These are phyloP conservation scores for Brenthis daphne DNA, from an alignment of 2,888 invertebrate genomes.

Conservation along the genomic window DNA sequence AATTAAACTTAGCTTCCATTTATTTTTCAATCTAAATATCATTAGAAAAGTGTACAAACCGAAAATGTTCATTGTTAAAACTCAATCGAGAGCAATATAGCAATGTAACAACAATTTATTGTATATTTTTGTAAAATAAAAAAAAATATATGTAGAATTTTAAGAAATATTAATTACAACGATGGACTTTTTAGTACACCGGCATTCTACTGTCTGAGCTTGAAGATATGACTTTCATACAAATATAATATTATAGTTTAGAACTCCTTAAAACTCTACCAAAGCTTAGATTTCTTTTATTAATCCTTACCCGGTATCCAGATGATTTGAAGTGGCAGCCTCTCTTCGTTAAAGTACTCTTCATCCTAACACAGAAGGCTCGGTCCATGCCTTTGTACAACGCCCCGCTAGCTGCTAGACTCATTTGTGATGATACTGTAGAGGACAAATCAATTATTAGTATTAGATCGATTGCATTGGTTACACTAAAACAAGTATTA, in stretches of 20 bases:
- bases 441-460: slow-evolving; percentile 40
- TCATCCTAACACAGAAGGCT: slow-evolving; percentile 98
- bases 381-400: slow-evolving; percentile 93
- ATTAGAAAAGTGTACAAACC: slow-evolving; percentile 69
- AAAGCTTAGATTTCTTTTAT: slow-evolving; percentile 9
- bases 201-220: too few relatives aligned
- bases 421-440: slow-evolving; percentile 93
- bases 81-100: too few relatives aligned
- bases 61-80: slow-evolving; percentile 60
- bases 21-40: slow-evolving; percentile 63
- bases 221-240: too few relatives aligned
- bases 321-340: slow-evolving; percentile 98
- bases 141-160: too few relatives aligned
- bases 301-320: slow-evolving; percentile 92
- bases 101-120: too few relatives aligned
- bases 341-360: slow-evolving; percentile 97
- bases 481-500: too few relatives aligned
- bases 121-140: too few relatives aligned
- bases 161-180: too few relatives aligned
- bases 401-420: slow-evolving; percentile 85
- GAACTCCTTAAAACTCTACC: slow-evolving; percentile 1
- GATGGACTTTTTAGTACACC: too few relatives aligned
- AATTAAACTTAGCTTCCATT: slow-evolving; percentile 79
- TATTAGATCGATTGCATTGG: too few relatives aligned
- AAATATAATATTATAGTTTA: too few relatives aligned